Evolutionary conservation across 1,140 invertebrate genomes (phyloP), one percentile per base, ranked within the genome.

Genomic region (Schlechtendalia chinensis): DNA sequence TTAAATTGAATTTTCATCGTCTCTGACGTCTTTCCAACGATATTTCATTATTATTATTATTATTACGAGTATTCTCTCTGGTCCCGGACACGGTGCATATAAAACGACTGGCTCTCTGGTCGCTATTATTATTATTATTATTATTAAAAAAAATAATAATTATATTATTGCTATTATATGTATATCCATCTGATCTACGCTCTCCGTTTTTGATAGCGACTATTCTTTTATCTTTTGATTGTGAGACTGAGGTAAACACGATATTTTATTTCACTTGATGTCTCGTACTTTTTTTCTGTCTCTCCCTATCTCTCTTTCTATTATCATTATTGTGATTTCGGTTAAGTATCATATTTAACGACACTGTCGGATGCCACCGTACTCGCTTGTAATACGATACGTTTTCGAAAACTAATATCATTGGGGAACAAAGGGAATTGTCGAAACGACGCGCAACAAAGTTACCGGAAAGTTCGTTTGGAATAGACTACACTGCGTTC

Each of bases 1-100:
- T 67, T 16, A 45, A 67, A 67, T 67, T 67, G 32, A 67, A 67
- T 67, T 45, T 67, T 67, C 29, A 67, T 67, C 39, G 22, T n/a
- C 61, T 65, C 19, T 10, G 11, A 67, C 17, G 19, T 67, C 63
- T 14, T 67, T 45, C 32, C 32, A 19, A 3, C 11, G 19, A 67
- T 67, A 24, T 45, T n/a, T 45, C n/a, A 65, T 29, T 65, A 65
- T 65, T n/a, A 65, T 65, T 65, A 19, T 32, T 17, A 29, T 63
- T n/a, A n/a, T n/a, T n/a, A n/a, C n/a, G n/a, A n/a, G n/a, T n/a
- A n/a, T n/a, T n/a, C n/a, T n/a, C n/a, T n/a, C n/a, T 32, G 10
- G 61, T 39, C 29, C 10, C 32, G 10, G 19, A 67, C 19, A 39
- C 11, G 32, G 10, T 4, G 32, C 32, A n/a, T 5, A 65, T n/a